Conservation (phyloP, 2,888 invertebrate species). For the Ceriagrion tenellum region DNA sequence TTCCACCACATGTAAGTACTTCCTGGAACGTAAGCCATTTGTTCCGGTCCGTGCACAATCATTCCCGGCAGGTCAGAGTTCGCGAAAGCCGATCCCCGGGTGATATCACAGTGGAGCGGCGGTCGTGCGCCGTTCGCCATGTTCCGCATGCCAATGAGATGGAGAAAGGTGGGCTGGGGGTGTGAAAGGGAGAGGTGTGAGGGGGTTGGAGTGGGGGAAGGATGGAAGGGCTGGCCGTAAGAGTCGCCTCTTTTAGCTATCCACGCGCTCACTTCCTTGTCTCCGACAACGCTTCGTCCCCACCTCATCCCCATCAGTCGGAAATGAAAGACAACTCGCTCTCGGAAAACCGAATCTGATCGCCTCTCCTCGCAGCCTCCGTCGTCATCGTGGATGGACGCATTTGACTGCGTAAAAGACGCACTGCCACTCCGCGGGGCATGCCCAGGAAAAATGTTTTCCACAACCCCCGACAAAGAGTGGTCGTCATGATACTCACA, state of each 20-base stretch:
- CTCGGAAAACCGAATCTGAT: too few species aligned
- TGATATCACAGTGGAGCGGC: background rate
- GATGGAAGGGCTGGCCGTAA: background rate
- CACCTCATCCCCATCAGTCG: background rate
- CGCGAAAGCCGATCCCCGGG: slow-evolving; percentile 54
- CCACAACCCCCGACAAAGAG: too few species aligned
- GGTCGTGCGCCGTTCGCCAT: background rate
- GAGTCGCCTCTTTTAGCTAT: background rate
- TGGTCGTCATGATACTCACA: too few species aligned
- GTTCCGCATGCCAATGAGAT: slow-evolving; percentile 57
- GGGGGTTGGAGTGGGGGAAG: background rate
- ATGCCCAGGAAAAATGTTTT: too few species aligned
- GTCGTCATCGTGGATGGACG: too few species aligned
- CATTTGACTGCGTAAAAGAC: too few species aligned
- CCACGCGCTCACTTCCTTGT: background rate
- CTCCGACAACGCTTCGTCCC: background rate
- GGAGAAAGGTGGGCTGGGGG: background rate
- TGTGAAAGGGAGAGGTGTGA: background rate
- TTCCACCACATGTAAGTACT: background rate
- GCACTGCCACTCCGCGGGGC: too few species aligned
- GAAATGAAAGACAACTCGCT: background rate
- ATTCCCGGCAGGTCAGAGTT: slow-evolving; percentile 55
- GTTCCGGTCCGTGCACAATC: background rate
- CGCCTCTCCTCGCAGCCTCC: too few species aligned
- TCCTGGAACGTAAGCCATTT: background rate